Percentiles rank a stretch among this genome's conserved stretches.
Evolutionary conservation across 2,888 invertebrate species (phyloP).

Genomic region (Poecilobothrus nobilitatus): DNA sequence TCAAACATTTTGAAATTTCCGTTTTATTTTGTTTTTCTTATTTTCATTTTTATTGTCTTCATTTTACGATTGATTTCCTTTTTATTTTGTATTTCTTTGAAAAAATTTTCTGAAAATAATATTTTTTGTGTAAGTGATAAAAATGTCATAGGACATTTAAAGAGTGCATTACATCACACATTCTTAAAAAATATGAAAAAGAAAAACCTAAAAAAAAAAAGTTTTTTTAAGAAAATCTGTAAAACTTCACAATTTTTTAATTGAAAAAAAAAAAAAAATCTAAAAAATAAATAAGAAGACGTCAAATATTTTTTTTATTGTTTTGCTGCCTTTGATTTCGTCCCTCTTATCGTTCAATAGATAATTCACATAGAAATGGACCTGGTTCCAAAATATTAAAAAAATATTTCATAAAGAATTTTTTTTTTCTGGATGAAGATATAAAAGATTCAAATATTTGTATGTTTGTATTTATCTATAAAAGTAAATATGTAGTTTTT

Average conservation of each 20-base stretch:
- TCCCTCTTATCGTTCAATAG: too few species aligned
- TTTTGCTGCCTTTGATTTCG: neutral
- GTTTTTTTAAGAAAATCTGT: neutral
- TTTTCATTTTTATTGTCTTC: too few species aligned
- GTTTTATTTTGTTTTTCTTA: neutral
- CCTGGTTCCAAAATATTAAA: neutral
- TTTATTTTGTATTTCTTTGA: neutral
- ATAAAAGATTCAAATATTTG: neutral
- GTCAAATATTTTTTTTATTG: neutral
- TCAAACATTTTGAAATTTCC: neutral
- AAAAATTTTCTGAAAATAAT: neutral
- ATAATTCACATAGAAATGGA: too few species aligned
- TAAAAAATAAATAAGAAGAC: neutral
- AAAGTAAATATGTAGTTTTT: too few species aligned
- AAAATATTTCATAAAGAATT: neutral
- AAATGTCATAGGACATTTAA: conserved; percentile 3
- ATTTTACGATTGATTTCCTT: neutral
- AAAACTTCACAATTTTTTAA: neutral
- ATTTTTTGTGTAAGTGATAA: neutral
- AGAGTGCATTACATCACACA: conserved; percentile 6
- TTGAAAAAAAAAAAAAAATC: neutral
- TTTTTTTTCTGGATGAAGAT: neutral
- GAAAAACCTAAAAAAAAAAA: neutral
- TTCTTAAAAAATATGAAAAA: neutral
- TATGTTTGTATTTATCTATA: too few species aligned